Evolutionary conservation across 1,140 invertebrate species (phyloP), one percentile per base, ranked within the genome.

Genomic region (Reticulitermes speratus): DNA sequence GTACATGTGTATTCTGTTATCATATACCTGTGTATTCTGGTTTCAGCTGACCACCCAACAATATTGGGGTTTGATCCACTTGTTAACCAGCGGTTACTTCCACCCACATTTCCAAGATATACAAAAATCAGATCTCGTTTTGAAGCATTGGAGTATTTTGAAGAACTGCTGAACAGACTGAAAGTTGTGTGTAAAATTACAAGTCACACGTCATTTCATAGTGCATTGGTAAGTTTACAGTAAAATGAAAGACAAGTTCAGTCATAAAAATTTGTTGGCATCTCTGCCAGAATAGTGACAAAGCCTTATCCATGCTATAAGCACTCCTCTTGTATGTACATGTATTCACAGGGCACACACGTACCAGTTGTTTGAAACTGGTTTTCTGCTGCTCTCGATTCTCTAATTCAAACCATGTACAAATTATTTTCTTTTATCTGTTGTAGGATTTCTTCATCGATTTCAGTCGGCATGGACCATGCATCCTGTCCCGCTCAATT

Each of bases 71-170:
- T 99, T 92, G 97, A 99, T 90, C 97, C 98, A 38, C 94, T 98
- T 90, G 96, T 98, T 59, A 99, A 99, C 92, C 98, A 99, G 91
- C 94, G 98, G 87, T 92, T 99, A 52, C 92, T 99, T 48, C 98
- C 98, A 69, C 98, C 98, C 2, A 99, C 98, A n/a, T 99, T 99
- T 93, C 98, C 98, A 19, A 93, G 98, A 3, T 99, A 98, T 91
- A 98, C 98, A 2, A 96, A 97, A 91, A 98, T 99, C 88, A 97
- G 97, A 88, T 95, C 95, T 83, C 93, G 97, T 69, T 90, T 92
- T 55, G 97, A 98, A 89, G 96, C 97, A 48, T 91, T 98, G 87
- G 93, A 94, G 88, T 99, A 98, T 91, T 94, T 99, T 88, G 94
- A 96, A 88, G 95, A 96, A 88, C 93, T 98, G 88, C 92, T 98